These are phyloP conservation scores for Regulus satrapa DNA, from an alignment of 2,113 vertebrate genomes.

Conservation along the genomic window DNA sequence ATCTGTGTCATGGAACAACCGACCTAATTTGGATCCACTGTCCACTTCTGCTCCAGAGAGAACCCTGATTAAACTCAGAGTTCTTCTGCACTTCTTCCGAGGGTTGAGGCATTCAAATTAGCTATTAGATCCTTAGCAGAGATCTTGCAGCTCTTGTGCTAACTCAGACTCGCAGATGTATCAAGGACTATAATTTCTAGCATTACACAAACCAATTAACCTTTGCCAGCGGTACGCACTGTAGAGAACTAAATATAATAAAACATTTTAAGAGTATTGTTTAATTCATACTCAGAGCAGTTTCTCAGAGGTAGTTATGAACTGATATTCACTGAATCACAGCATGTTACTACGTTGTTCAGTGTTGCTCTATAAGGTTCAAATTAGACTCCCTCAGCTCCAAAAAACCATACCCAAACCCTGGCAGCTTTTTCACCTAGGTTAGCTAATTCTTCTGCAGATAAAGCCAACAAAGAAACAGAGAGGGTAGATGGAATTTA, in stretches of 20 bases:
- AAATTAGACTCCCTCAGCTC: background rate
- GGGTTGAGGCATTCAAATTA: background rate
- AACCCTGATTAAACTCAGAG: background rate
- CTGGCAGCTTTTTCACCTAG: background rate
- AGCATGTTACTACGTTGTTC: background rate
- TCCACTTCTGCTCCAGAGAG: background rate
- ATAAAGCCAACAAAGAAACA: background rate
- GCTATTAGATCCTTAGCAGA: background rate
- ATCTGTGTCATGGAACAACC: background rate
- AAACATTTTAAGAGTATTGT: background rate
- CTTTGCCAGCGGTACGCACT: background rate
- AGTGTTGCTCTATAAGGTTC: background rate
- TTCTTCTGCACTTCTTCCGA: background rate
- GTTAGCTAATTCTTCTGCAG: background rate
- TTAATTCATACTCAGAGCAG: background rate
- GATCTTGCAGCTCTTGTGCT: background rate
- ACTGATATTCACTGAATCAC: background rate
- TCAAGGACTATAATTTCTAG: background rate
- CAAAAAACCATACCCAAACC: background rate
- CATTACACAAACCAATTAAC: slow-evolving; percentile 51
- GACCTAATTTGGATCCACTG: background rate
- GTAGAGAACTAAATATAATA: slow-evolving; percentile 16
- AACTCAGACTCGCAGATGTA: background rate
- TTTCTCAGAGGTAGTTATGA: background rate
- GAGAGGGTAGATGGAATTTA: background rate